Percentiles rank a stretch among this genome's conserved stretches.
phyloP scores from a whole-genome alignment of 2,888 invertebrate genomes.

The Brachynemurus nebulosus region DNA sequence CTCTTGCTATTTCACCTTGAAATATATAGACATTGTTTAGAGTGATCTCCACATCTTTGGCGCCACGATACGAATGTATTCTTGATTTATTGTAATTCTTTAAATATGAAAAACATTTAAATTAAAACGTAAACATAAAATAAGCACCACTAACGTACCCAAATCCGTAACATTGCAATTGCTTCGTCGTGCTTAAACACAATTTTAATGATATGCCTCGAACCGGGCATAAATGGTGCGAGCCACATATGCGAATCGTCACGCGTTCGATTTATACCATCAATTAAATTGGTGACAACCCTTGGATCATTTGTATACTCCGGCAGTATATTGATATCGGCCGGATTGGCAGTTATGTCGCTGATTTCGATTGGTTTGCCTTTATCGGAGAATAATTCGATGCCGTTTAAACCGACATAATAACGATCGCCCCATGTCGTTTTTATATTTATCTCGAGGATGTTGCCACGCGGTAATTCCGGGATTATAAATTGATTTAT shows the following conservation, averaged over 20 bases:
- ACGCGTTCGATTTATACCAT: slow-evolving; percentile 57
- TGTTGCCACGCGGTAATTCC: slow-evolving; percentile 55
- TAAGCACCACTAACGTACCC: slow-evolving; percentile 36
- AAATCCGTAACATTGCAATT: slow-evolving; percentile 52
- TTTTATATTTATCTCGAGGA: slow-evolving; percentile 50
- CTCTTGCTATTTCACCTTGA: slow-evolving; percentile 66
- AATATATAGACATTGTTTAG: slow-evolving; percentile 58
- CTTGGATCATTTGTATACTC: slow-evolving; percentile 50
- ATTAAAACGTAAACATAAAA: background rate
- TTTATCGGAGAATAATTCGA: slow-evolving; percentile 53
- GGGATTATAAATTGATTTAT: slow-evolving; percentile 50
- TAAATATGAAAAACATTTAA: slow-evolving; percentile 20
- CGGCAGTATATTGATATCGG: slow-evolving; percentile 49
- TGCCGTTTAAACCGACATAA: slow-evolving; percentile 64
- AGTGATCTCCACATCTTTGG: slow-evolving; percentile 51
- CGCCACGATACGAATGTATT: slow-evolving; percentile 69
- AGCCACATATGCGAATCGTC: slow-evolving; percentile 71
- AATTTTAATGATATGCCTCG: slow-evolving; percentile 44
- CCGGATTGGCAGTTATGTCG: slow-evolving; percentile 43
- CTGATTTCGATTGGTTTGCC: slow-evolving; percentile 44
- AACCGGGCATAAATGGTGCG: slow-evolving; percentile 45
- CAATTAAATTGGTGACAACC: slow-evolving; percentile 47
- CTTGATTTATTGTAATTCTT: slow-evolving; percentile 84
- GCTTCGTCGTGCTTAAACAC: slow-evolving; percentile 38
- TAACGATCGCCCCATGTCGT: slow-evolving; percentile 70